Percentiles rank a stretch among this genome's conserved stretches.
phyloP scores from a whole-genome alignment of 1,140 invertebrate genomes.

The Bactericera cockerelli region DNA sequence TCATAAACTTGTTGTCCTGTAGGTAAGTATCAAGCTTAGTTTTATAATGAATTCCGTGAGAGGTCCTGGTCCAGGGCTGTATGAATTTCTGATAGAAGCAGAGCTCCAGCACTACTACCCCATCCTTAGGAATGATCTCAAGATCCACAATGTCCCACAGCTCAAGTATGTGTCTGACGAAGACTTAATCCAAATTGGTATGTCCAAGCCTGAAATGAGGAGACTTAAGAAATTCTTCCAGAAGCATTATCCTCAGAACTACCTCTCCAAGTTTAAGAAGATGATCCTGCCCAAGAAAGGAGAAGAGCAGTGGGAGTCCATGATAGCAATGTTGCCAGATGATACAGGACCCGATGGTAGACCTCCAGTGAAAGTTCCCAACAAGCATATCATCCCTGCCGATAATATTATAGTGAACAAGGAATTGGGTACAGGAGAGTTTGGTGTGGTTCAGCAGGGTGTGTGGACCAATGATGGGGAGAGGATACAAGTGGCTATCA shows the following conservation, averaged over 20 bases:
- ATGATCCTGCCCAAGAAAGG: conserved; percentile 29
- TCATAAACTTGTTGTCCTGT: too few relatives aligned
- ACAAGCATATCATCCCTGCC: conserved; percentile 89
- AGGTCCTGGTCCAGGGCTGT: conserved; percentile 57
- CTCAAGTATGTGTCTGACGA: conserved; percentile 93
- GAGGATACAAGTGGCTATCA: conserved; percentile 91
- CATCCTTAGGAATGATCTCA: conserved; percentile 45
- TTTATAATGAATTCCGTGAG: too few relatives aligned
- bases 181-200: conserved; percentile 77
- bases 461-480: conserved; percentile 94
- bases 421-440: conserved; percentile 88
- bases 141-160: conserved; percentile 72
- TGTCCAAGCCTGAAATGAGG: conserved; percentile 89
- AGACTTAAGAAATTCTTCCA: conserved; percentile 83
- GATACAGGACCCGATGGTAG: conserved; percentile 27
- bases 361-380: conserved; percentile 43
- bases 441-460: conserved; percentile 93
- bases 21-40: too few relatives aligned
- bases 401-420: conserved; percentile 89
- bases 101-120: conserved; percentile 79
- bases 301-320: conserved; percentile 26
- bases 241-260: conserved; percentile 84
- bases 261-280: conserved; percentile 79
- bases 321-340: conserved; percentile 27
- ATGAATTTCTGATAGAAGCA: conserved; percentile 79